phyloP scores from a whole-genome alignment of 2,797 vertebrate species.

The Neosilurus hyrtlii region DNA sequence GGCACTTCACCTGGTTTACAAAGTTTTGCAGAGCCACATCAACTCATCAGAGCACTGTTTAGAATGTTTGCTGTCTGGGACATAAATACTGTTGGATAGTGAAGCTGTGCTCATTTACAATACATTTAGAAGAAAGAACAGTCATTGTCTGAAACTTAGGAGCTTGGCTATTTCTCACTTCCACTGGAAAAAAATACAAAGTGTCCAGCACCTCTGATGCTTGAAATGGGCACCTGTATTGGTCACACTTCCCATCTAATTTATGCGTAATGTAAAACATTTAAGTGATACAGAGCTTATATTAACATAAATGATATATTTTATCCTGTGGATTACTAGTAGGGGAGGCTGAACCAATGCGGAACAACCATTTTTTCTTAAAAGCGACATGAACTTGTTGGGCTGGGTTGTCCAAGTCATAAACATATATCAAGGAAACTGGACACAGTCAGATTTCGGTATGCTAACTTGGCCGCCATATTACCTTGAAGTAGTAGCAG shows the following conservation, averaged over 20 bases:
- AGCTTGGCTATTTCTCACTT: background rate
- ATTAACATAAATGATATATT: too few relatives aligned
- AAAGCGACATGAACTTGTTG: conserved; percentile 34
- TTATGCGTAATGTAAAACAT: too few relatives aligned
- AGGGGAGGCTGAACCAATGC: too few relatives aligned
- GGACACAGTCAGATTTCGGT: too few relatives aligned
- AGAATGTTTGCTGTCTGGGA: conserved; percentile 10
- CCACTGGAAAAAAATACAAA: background rate
- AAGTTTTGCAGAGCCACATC: background rate
- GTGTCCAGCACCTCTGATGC: background rate
- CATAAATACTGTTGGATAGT: background rate
- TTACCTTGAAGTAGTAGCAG: too few relatives aligned
- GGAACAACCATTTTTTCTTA: conserved; percentile 1
- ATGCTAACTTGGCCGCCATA: too few relatives aligned
- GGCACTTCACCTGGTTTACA: conserved; percentile 15
- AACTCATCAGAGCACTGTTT: conserved; percentile 18
- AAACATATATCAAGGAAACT: too few relatives aligned
- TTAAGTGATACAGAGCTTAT: too few relatives aligned
- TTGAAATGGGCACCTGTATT: too few relatives aligned
- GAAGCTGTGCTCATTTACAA: background rate
- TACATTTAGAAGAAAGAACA: background rate
- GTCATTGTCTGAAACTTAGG: background rate
- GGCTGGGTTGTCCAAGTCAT: too few relatives aligned
- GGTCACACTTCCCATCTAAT: too few relatives aligned
- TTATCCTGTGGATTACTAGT: too few relatives aligned